Conservation (phyloP, 2,888 invertebrate genomes). For the Agrotis clavis region DNA sequence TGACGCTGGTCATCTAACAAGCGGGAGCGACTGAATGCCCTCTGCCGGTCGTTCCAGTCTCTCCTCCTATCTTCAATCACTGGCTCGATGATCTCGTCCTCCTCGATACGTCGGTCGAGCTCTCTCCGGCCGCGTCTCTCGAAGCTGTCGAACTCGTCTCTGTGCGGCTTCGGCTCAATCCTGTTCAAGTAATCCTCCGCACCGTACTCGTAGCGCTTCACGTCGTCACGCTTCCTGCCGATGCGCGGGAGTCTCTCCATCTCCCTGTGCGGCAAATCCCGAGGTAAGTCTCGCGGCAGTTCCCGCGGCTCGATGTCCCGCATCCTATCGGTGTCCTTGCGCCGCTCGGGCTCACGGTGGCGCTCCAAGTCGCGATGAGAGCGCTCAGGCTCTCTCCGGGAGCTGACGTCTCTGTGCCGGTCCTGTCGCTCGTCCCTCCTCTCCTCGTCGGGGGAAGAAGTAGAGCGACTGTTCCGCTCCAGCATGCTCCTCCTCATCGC, state of each 20-base stretch:
- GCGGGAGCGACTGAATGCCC: conserved; percentile 88
- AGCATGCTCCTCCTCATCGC: conserved; percentile 89
- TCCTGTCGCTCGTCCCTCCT: conserved; percentile 88
- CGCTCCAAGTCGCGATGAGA: conserved; percentile 84
- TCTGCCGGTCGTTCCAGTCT: conserved; percentile 86
- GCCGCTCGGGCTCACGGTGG: conserved; percentile 80
- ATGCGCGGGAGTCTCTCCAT: conserved; percentile 87
- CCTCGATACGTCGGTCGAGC: conserved; percentile 85
- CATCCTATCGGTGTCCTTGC: conserved; percentile 82
- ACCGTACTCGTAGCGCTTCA: conserved; percentile 86
- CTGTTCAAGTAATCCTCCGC: conserved; percentile 86
- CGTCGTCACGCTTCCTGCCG: conserved; percentile 85
- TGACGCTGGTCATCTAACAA: conserved; percentile 87
- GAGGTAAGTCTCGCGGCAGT: conserved; percentile 59
- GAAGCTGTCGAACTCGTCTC: conserved; percentile 85
- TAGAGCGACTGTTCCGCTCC: conserved; percentile 89
- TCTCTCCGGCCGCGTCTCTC: conserved; percentile 83
- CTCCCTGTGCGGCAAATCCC: conserved; percentile 78
- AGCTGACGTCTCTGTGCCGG: conserved; percentile 84
- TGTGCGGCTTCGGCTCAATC: conserved; percentile 81
- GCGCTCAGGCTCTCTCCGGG: conserved; percentile 87
- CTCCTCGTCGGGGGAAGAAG: conserved; percentile 90
- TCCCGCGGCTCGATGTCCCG: conserved; percentile 75
- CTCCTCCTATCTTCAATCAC: conserved; percentile 85
- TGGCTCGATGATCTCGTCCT: conserved; percentile 87